Evolutionary conservation across 1,140 invertebrate species (phyloP), one percentile per base, ranked within the genome.

Genomic region (Drosophila elegans): DNA sequence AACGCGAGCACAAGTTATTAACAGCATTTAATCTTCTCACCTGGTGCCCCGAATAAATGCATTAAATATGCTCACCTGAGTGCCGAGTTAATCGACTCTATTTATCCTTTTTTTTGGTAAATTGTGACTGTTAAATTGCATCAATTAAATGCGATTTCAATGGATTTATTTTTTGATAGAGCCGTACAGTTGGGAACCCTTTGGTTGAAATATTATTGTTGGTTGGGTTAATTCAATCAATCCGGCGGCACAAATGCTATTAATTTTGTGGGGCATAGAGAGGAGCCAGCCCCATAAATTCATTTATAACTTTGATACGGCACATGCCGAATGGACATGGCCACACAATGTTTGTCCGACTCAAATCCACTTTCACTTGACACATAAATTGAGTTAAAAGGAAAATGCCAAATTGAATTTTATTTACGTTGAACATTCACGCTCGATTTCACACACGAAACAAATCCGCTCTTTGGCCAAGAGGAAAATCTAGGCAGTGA

Each of bases 341-440:
- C 45, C 71, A 48, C 67, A 66, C 60, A 68, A 32, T 74, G 69
- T 79, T 63, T 68, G 81, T 77, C 63, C 74, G 74, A 72, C 81
- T 78, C 81, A 85, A 85, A 80, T 80, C 64, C 67, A 80, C 74
- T 85, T 84, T 85, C 80, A 63, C 74, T 81, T 78, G 56, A 78
- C 61, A 75, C 69, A 81, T 74, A 81, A 86, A 86, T 86, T 73
- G 75, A 86, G 78, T 86, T 86, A 82, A 75, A 78, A 79, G 64
- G 55, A 74, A 81, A 86, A 76, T 86, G 75, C 69, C 78, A 86
- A 86, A 86, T 86, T 82, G 74, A 79, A 86, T 86, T 86, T 69
- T 71, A 82, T 84, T 84, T 84, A 63, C 80, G 64, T 74, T 72
- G 54, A 69, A 71, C 48, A 78, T 86, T 81, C 74, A 53, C 66